Conservation (phyloP, 37 sponge, comb jelly and placozoan genomes). For the Tethya wilhelma region DNA sequence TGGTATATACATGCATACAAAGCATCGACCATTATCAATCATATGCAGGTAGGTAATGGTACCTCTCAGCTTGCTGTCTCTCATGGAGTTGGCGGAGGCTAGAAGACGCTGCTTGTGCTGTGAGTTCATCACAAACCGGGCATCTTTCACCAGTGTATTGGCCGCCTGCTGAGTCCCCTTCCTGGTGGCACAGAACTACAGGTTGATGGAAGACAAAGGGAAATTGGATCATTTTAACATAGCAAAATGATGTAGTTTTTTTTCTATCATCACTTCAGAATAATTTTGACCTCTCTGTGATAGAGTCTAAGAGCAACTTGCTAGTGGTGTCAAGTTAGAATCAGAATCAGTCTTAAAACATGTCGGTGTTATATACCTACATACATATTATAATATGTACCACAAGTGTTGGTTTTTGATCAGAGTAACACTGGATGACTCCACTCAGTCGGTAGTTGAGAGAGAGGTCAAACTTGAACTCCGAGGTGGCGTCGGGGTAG, state of each 20-base stretch:
- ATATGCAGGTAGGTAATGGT: background rate
- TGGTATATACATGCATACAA: too few relatives aligned
- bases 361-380: too few relatives aligned
- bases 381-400: conserved; percentile 32
- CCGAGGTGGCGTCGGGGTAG: conserved; percentile 76
- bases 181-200: conserved; percentile 96
- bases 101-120: conserved; percentile 74
- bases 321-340: background rate
- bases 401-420: conserved; percentile 93
- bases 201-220: background rate
- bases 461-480: conserved; percentile 94
- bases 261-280: background rate
- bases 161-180: conserved; percentile 98
- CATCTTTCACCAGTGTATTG: conserved; percentile 82
- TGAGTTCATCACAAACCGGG: conserved; percentile 85
- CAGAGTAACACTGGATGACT: conserved; percentile 91
- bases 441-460: conserved; percentile 91
- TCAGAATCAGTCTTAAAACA: background rate
- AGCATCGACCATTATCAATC: too few relatives aligned
- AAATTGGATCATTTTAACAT: too few relatives aligned
- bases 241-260: background rate
- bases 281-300: background rate
- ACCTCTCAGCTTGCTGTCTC: conserved; percentile 92
- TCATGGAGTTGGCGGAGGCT: conserved; percentile 49
- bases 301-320: background rate